Percentiles rank a stretch among this genome's conserved stretches.
phyloP scores from a whole-genome alignment of 2,888 invertebrate species.

The Drosophila conformis region DNA sequence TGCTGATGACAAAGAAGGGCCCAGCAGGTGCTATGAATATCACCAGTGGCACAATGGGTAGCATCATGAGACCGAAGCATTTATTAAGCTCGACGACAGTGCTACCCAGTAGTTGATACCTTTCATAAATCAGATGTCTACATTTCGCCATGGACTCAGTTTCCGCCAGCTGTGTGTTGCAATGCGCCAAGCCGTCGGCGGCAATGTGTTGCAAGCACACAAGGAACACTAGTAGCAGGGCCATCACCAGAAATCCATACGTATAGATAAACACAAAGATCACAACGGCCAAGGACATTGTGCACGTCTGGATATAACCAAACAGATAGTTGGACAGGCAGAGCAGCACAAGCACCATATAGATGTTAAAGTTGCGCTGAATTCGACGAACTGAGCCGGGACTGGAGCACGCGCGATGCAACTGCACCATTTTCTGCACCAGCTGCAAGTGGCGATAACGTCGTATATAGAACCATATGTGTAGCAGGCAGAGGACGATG shows the following conservation, averaged over 20 bases:
- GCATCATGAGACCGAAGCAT: conserved; percentile 51
- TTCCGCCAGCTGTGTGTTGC: conserved; percentile 33
- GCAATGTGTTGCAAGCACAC: conserved; percentile 58
- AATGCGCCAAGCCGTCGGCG: conserved; percentile 32
- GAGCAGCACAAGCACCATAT: conserved; percentile 29
- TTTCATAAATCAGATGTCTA: conserved; percentile 12
- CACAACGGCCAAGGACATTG: conserved; percentile 1
- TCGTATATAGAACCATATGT: conserved; percentile 49
- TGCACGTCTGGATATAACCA: conserved; percentile 23
- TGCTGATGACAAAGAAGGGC: conserved; percentile 52
- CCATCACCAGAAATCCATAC: conserved; percentile 48
- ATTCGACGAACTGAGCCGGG: conserved; percentile 24
- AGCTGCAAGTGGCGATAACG: conserved; percentile 46
- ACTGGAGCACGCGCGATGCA: conserved; percentile 36
- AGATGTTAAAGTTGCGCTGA: conserved; percentile 38
- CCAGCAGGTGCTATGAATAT: conserved; percentile 47
- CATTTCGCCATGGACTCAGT: not conserved
- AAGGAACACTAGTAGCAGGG: conserved; percentile 52
- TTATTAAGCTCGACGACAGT: conserved; percentile 40
- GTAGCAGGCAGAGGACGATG: conserved; percentile 40
- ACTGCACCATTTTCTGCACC: conserved; percentile 40
- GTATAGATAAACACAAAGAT: conserved; percentile 36
- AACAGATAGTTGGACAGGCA: conserved; percentile 33
- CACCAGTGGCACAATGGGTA: conserved; percentile 55
- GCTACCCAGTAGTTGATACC: conserved; percentile 34